Evolutionary conservation across 2,888 invertebrate species (phyloP), one percentile per base, ranked within the genome.

Genomic region (Panzeria rudis): DNA sequence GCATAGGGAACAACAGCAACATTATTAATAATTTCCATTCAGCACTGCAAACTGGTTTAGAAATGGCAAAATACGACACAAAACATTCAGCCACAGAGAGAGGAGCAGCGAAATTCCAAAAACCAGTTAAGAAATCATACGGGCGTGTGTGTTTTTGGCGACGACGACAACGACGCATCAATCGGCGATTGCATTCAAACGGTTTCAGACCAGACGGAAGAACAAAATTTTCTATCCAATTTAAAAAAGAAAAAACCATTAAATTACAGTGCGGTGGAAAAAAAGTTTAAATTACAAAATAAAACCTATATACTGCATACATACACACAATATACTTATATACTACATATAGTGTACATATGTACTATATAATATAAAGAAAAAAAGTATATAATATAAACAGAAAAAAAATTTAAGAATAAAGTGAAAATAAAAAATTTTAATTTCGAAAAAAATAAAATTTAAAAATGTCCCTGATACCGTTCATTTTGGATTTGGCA

Each of bases 401-500:
- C 44, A 54, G 47, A 50, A 68, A 44, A 44, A 15, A 44, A 4
- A n/a, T 15, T 2, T 3, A 68, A 62, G 20, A 32, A 25, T 23
- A 32, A 44, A 23, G 25, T 13, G 23, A 44, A 61, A 41, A 29
- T 35, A 69, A 73, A 11, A 79, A 38, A 23, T 52, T 50, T 38
- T 11, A 62, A 52, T 11, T 29, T 56, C 13, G 9, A 9, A 13
- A n/a, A 29, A 69, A 56, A 52, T 32, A 62, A 59, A 56, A 59
- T 52, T 35, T 50, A 25, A 87, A 86, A 83, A 89, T 89, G 89
- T 89, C 89, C 32, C 86, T 89, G 41, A 89, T 89, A 87, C 89
- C 89, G 84, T 88, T 89, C 68, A 88, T 89, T 83, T 87, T 89
- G 81, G 89, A 89, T 79, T 87, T 89, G 87, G 89, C 89, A 77